These are phyloP conservation scores for Nerophis ophidion DNA, from an alignment of 2,113 vertebrate genomes.

Conservation along the genomic window DNA sequence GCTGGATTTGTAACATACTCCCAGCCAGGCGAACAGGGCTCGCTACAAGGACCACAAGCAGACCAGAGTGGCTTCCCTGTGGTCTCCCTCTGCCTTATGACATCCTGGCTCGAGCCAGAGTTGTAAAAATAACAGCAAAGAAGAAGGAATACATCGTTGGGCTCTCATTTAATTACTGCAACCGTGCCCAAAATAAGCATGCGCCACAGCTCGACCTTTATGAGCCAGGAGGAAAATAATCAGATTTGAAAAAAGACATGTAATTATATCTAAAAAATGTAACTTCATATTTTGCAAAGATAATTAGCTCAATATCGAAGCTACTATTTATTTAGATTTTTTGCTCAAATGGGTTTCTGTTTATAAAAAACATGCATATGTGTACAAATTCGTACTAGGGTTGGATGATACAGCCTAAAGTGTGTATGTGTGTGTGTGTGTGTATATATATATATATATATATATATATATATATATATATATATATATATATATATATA, in stretches of 20 bases:
- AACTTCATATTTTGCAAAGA: conserved; percentile 26
- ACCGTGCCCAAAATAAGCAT: conserved; percentile 53
- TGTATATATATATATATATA: too few species aligned
- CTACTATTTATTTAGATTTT: conserved; percentile 10
- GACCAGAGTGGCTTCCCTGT: conserved; percentile 53
- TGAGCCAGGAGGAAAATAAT: conserved; percentile 32
- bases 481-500: too few species aligned
- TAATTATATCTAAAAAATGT: conserved; percentile 25
- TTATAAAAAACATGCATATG: conserved; percentile 1
- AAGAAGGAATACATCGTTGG: conserved; percentile 54
- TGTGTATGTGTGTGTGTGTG: too few species aligned
- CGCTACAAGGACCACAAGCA: conserved; percentile 59
- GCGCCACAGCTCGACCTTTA: conserved; percentile 31
- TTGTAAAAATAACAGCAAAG: conserved; percentile 63
- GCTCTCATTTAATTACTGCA: conserved; percentile 48
- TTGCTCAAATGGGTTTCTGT: conserved; percentile 1
- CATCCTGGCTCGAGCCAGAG: conserved; percentile 38
- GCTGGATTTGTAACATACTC: conserved; percentile 40
- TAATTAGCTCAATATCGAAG: conserved; percentile 5
- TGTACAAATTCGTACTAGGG: background rate
- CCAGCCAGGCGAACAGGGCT: conserved; percentile 22
- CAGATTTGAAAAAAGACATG: conserved; percentile 34
- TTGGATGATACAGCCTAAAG: too few species aligned
- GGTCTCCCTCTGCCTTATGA: conserved; percentile 48
- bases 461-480: too few species aligned